Evolutionary conservation across 2,888 invertebrate genomes (phyloP), one percentile per base, ranked within the genome.

Genomic region (Meiosimyza platycephala): DNA sequence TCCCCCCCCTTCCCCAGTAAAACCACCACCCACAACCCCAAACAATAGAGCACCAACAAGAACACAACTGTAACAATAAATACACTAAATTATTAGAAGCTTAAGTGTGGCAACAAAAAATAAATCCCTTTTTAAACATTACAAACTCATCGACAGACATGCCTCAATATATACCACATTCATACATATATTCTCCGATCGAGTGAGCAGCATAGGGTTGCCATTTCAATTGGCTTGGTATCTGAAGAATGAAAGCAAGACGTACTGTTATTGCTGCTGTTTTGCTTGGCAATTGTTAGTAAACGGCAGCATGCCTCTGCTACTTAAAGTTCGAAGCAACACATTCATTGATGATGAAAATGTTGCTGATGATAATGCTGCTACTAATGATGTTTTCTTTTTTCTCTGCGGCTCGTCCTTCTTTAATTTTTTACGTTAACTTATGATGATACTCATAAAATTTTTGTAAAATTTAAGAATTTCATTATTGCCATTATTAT

Each of bases 81-180:
- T 74, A 72, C 69, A 72, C 65, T 74, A 74, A 74, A 74, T 74
- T 74, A 74, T 74, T 74, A 74, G 74, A 72, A 74, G 72, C 72
- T 74, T 74, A 74, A 71, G 70, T 66, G 40, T 52, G 72, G 74
- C 52, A 68, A 68, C 75, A 72, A 75, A 74, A 75, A 74, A 74
- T 70, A 74, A 74, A 75, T 74, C 73, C 73, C 75, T 72, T 73
- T 75, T 75, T 74, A 75, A 75, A 74, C 72, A 75, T 75, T 72
- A 75, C 72, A 68, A 68, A 73, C 64, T 71, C 73, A 75, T 75
- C 71, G 75, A 75, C 73, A 75, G 71, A 68, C 64, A 59, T 33
- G 47, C 72, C 47, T 60, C 67, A 51, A 66, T 47, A 71, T 47
- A 71, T 60, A 40, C 22, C 11, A 12, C n/a, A n/a, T n/a, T n/a